Percentiles rank a stretch among this genome's conserved stretches.
Conservation (phyloP, 2,113 vertebrate genomes). For the Cercocebus atys region DNA sequence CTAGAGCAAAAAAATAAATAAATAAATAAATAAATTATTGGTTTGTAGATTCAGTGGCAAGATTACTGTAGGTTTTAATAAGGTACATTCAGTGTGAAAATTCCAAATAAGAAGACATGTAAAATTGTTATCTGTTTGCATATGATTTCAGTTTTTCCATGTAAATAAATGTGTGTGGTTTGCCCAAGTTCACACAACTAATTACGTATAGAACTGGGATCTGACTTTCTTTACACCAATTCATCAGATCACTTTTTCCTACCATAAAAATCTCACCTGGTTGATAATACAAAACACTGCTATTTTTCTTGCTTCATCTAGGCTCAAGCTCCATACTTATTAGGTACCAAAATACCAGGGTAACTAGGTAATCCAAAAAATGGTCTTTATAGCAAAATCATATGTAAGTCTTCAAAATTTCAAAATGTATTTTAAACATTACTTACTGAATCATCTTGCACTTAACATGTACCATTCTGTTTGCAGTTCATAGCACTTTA, state of each 20-base stretch:
- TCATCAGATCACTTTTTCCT: background rate
- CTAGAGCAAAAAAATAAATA: background rate
- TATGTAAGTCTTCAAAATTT: background rate
- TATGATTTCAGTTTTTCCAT: background rate
- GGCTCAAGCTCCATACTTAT: no score
- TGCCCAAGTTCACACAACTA: background rate
- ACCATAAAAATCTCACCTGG: background rate
- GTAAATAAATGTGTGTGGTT: background rate
- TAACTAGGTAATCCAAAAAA: slow-evolving; percentile 38
- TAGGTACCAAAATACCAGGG: background rate
- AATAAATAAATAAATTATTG: background rate
- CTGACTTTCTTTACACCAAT: background rate
- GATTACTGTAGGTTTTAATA: background rate
- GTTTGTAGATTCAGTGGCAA: background rate
- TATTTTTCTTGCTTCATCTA: background rate
- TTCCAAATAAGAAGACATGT: background rate
- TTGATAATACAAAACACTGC: background rate
- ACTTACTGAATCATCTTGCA: background rate
- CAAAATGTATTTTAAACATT: slow-evolving; percentile 24
- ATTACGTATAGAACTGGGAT: background rate
- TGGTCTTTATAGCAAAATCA: background rate
- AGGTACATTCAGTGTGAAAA: background rate
- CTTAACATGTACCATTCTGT: background rate
- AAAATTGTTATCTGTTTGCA: background rate
- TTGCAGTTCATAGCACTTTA: background rate